Conservation (phyloP, 1,140 invertebrate species). For the Cyclargus thomasi region DNA sequence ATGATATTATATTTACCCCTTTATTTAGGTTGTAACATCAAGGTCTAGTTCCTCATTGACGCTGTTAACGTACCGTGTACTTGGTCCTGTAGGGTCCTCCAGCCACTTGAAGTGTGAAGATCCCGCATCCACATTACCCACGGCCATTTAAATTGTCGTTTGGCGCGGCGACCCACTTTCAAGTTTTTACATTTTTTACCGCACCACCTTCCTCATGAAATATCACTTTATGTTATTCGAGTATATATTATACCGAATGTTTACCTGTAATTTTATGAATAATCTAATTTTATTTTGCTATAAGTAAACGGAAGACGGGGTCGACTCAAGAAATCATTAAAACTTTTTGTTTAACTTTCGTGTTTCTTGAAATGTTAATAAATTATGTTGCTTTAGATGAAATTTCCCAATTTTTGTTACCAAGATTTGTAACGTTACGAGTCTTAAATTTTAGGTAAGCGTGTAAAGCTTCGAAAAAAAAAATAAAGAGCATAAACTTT, state of each 20-base stretch:
- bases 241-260: background rate
- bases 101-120: background rate
- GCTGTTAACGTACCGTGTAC: background rate
- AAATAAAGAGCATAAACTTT: too few relatives aligned
- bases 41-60: background rate
- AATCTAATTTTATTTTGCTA: background rate
- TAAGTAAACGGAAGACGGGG: too few relatives aligned
- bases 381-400: too few relatives aligned
- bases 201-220: conserved; percentile 1
- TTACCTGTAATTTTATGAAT: background rate
- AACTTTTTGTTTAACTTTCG: too few relatives aligned
- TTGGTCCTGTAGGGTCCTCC: background rate
- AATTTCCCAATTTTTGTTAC: too few relatives aligned
- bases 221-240: background rate
- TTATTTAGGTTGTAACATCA: background rate
- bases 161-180: conserved; percentile 27
- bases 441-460: too few relatives aligned
- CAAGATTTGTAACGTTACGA: too few relatives aligned
- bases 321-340: too few relatives aligned
- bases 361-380: too few relatives aligned
- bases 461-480: too few relatives aligned
- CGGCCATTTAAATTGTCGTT: conserved; percentile 26
- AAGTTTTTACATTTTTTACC: conserved; percentile 22
- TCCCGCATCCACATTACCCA: conserved; percentile 2
- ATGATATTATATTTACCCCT: too few relatives aligned